Conservation (phyloP, 2,113 vertebrate genomes). For the Periophthalmodon schlosseri region DNA sequence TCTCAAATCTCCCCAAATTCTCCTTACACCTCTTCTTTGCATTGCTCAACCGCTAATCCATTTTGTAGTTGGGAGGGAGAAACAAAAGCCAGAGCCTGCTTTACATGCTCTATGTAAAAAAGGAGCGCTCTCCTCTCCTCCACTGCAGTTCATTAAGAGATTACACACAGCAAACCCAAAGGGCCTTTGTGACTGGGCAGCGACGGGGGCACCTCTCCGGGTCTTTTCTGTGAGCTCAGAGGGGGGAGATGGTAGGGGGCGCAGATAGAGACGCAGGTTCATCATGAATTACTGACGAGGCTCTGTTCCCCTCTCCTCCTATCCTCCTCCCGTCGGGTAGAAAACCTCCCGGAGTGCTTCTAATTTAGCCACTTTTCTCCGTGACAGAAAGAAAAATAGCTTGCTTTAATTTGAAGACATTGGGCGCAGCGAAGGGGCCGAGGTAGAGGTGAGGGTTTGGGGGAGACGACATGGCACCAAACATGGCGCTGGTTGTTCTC, state of each 20-base stretch:
- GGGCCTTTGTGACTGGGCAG: slow-evolving; percentile 87
- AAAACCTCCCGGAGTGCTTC: slow-evolving; percentile 16
- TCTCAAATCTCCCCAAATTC: slow-evolving; percentile 9
- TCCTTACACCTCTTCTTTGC: not conserved
- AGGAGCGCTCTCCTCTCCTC: slow-evolving; percentile 83
- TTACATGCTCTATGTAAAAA: slow-evolving; percentile 93
- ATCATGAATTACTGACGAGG: slow-evolving; percentile 86
- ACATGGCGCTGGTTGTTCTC: slow-evolving; percentile 75
- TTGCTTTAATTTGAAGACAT: slow-evolving; percentile 26
- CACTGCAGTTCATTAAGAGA: slow-evolving; percentile 99
- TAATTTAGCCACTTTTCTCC: slow-evolving; percentile 14
- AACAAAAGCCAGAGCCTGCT: slow-evolving; percentile 91
- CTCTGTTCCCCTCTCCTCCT: slow-evolving; percentile 28
- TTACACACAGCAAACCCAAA: slow-evolving; percentile 87
- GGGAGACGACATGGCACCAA: slow-evolving; percentile 69
- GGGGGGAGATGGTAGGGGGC: slow-evolving; percentile 34
- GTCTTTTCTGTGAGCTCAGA: slow-evolving; percentile 58
- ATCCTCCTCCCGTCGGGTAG: slow-evolving; percentile 39
- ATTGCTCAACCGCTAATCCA: slow-evolving; percentile 81
- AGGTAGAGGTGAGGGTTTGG: not conserved
- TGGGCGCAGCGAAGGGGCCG: not conserved
- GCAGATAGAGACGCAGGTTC: slow-evolving; percentile 89
- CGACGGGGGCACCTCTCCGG: slow-evolving; percentile 64
- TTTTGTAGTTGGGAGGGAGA: slow-evolving; percentile 94
- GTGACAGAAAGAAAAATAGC: slow-evolving; percentile 15